These are phyloP conservation scores for Drosophila percnosoma DNA, from an alignment of 2,888 invertebrate species.

Conservation along the genomic window DNA sequence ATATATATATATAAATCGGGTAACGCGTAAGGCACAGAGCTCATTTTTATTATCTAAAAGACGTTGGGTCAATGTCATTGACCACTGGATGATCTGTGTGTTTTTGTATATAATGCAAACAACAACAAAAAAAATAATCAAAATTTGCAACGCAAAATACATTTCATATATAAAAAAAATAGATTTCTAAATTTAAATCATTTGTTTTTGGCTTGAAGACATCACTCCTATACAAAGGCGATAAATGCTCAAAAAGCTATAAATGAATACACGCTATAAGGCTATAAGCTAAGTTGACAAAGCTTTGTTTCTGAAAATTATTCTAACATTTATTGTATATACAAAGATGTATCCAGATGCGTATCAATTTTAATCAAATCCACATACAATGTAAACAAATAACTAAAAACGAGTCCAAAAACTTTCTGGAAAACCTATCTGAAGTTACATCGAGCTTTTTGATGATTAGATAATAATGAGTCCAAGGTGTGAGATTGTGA, in stretches of 20 bases:
- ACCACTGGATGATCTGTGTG: conserved; percentile 7
- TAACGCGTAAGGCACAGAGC: background rate
- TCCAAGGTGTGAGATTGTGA: background rate
- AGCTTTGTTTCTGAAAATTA: background rate
- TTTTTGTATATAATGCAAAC: conserved; percentile 3
- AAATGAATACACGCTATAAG: background rate
- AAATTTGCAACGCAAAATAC: conserved; percentile 22
- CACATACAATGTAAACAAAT: background rate
- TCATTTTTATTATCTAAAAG: conserved; percentile 33
- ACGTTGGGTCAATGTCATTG: conserved; percentile 34
- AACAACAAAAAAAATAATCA: background rate
- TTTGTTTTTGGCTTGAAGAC: background rate
- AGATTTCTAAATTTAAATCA: background rate
- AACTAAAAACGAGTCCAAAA: background rate
- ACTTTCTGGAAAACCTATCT: background rate
- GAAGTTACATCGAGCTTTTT: background rate
- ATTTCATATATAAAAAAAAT: background rate
- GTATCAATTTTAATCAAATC: background rate
- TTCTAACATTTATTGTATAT: background rate
- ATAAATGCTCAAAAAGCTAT: background rate
- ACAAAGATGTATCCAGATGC: background rate
- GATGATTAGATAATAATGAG: background rate
- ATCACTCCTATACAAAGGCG: background rate
- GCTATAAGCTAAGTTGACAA: background rate
- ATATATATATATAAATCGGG: background rate